Evolutionary conservation across 30 jellyfish, hydroid and myxozoan species (phyloP).

Genomic region (Mastigias papua): DNA sequence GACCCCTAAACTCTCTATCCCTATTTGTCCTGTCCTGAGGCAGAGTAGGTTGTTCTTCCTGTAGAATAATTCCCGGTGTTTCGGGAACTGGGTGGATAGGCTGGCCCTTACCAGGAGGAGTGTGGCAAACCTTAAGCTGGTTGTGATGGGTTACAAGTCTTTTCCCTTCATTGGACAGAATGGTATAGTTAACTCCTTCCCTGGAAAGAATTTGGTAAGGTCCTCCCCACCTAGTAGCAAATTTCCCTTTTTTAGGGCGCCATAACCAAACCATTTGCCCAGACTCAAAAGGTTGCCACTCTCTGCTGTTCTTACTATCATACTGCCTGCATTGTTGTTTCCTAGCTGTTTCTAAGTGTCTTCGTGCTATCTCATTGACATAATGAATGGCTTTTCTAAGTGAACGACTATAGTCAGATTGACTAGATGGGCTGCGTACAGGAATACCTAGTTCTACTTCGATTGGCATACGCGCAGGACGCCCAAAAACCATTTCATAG

Average conservation of each 20-base stretch:
- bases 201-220: constrained; percentile 45
- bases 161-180: constrained; percentile 49
- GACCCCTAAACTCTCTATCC: constrained; percentile 11
- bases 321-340: constrained; percentile 43
- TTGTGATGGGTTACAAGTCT: constrained; percentile 45
- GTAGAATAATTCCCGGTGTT: constrained; percentile 33
- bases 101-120: constrained; percentile 47
- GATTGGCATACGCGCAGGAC: constrained; percentile 65
- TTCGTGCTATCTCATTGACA: constrained; percentile 36
- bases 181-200: constrained; percentile 43
- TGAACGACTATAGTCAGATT: constrained; percentile 57
- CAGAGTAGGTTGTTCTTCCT: neutral
- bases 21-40: constrained; percentile 1
- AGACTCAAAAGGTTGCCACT: constrained; percentile 55
- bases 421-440: constrained; percentile 37
- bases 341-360: constrained; percentile 36
- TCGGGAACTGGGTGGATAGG: constrained; percentile 53
- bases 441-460: constrained; percentile 62
- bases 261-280: constrained; percentile 62
- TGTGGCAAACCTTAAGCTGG: constrained; percentile 61
- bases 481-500: constrained; percentile 67
- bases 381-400: constrained; percentile 54
- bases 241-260: constrained; percentile 61
- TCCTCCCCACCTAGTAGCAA: constrained; percentile 47
- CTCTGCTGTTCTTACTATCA: constrained; percentile 18